Base-by-base conservation (phyloP, 2,888 invertebrate species). In the Sacculina carcini region DNA sequence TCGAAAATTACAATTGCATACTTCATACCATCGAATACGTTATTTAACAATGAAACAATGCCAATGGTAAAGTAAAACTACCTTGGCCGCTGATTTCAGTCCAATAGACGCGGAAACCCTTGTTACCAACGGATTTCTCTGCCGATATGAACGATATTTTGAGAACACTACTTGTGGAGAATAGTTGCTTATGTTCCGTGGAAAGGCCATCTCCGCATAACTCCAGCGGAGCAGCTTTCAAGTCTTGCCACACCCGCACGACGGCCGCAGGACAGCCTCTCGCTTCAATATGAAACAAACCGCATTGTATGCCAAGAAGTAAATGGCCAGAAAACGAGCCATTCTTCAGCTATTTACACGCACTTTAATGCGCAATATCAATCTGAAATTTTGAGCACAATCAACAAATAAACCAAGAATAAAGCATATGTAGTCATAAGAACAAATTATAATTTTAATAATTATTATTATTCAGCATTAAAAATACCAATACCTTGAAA, bases 101-200 rank as follows among this genome's bases (percentile, higher is more conserved):
- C 90, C 92, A 94, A 50, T 86, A 77, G 47, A 87, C 81, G 63
- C 80, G 77, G 71, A 92, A 94, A 54, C 92, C 94, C 66, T 79
- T 77, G 61, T 85, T 85, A 58, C 92, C 92, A 55, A 87, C 83
- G 42, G 90, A 85, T 71, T 86, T 86, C 66, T 87, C 86, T 55
- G 90, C 86, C 63, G 51, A 47, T 56, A 69, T 71, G 69, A 65
- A 84, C 82, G 80, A 81, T 61, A 90, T 74, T 66, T 85, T 76
- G 68, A 87, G 78, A 57, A 80, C 76, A 70, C 84, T 84, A 58
- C 79, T 78, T 51, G 80, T 78, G 58, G 90, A 89, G 60, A 85
- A 71, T 64, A 80, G 82, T 67, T 82, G 79, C 78, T 82, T 81
- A 62, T 78, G 77, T 58, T 79, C 77, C 26, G 73, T 65, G 32